Conservation (phyloP, 2,113 vertebrate species). For the Lethenteron reissneri region DNA sequence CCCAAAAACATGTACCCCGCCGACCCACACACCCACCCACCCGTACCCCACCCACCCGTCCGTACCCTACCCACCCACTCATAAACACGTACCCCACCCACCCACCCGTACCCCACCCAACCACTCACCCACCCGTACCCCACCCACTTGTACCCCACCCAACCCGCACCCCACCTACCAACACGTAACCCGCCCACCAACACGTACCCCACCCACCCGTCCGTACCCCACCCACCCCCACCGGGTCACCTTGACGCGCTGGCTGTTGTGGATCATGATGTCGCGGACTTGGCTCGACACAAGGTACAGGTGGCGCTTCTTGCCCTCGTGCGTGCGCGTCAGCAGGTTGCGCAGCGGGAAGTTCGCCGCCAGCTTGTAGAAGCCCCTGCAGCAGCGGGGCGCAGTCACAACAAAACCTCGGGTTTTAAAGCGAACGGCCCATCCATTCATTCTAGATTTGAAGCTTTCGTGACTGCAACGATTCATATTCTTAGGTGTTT, state of each 20-base stretch:
- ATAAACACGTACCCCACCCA: no score
- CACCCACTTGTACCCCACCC: no score
- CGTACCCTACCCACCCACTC: not conserved
- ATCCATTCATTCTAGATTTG: not conserved
- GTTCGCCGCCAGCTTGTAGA: slow-evolving; percentile 50
- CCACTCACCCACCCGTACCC: not conserved
- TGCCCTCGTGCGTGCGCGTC: slow-evolving; percentile 72
- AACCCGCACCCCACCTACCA: not conserved
- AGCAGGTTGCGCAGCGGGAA: slow-evolving; percentile 80
- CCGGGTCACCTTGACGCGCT: slow-evolving; percentile 55
- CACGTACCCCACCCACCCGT: not conserved
- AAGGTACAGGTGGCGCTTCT: slow-evolving; percentile 85
- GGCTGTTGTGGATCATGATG: slow-evolving; percentile 72
- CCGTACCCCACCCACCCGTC: not conserved
- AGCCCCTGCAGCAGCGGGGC: slow-evolving; percentile 30
- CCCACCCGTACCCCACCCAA: not conserved
- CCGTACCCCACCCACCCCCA: not conserved
- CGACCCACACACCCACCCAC: not conserved
- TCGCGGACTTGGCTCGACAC: slow-evolving; percentile 81
- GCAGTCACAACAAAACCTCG: not conserved
- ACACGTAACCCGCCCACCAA: not conserved
- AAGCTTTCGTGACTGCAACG: no score
- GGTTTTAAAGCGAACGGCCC: not conserved
- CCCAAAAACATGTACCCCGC: no score
- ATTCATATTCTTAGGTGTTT: not conserved